Conservation (phyloP, 2,888 invertebrate genomes). For the Elegia similella region DNA sequence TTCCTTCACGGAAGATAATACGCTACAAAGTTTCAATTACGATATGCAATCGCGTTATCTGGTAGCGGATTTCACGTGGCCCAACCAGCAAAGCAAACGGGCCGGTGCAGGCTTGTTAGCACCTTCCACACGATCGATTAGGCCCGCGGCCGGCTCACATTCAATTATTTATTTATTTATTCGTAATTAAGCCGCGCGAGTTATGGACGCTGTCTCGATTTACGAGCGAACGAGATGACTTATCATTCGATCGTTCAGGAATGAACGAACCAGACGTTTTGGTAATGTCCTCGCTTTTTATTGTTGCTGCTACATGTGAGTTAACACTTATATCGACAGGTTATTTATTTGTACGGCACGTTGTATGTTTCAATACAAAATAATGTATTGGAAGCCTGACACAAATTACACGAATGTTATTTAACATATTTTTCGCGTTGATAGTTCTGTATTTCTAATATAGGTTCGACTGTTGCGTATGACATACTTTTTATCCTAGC, state of each 20-base stretch:
- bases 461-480: background rate
- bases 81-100: conserved; percentile 34
- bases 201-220: conserved; percentile 68
- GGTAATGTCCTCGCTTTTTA: conserved; percentile 28
- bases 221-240: conserved; percentile 63
- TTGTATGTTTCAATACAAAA: conserved; percentile 9
- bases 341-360: conserved; percentile 8
- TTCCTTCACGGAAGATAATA: conserved; percentile 4
- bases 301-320: conserved; percentile 20
- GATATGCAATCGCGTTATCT: conserved; percentile 19
- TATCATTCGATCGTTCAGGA: conserved; percentile 52
- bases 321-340: conserved; percentile 20
- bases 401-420: conserved; percentile 9
- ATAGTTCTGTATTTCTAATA: background rate
- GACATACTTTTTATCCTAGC: background rate
- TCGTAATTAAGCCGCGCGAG: conserved; percentile 79
- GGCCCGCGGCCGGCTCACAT: conserved; percentile 78
- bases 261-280: conserved; percentile 30
- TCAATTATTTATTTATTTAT: conserved; percentile 83
- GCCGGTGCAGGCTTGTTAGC: conserved; percentile 64
- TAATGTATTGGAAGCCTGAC: conserved; percentile 4
- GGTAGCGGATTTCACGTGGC: conserved; percentile 33
- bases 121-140: conserved; percentile 76
- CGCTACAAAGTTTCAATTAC: conserved; percentile 23
- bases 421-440: conserved; percentile 1